Percentiles rank a stretch among this genome's conserved stretches.
These are phyloP conservation scores for Apoderus coryli DNA, from an alignment of 2,888 invertebrate genomes.

Conservation along the genomic window DNA sequence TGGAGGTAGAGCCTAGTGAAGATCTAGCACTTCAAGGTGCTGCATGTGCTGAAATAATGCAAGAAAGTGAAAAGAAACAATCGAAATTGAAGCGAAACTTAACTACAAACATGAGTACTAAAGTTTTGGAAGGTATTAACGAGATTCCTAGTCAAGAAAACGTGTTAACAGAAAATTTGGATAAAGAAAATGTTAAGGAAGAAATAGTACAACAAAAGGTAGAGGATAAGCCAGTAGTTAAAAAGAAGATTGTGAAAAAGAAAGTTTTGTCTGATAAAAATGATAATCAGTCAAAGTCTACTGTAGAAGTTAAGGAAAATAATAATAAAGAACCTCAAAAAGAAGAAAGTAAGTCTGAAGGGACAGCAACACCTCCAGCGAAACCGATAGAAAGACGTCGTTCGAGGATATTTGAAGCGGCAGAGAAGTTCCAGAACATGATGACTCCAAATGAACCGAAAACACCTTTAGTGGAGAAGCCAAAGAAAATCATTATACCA, in stretches of 20 bases:
- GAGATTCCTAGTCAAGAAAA: constrained; percentile 29
- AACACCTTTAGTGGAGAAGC: constrained; percentile 36
- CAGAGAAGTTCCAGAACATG: constrained; percentile 52
- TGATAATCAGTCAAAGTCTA: constrained; percentile 21
- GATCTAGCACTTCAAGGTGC: constrained; percentile 30
- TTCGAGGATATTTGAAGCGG: constrained; percentile 54
- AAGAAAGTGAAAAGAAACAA: constrained; percentile 24
- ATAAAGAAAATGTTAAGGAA: constrained; percentile 24
- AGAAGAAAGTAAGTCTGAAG: constrained; percentile 12
- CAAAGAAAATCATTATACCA: constrained; percentile 42
- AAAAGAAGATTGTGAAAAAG: constrained; percentile 28
- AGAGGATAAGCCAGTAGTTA: constrained; percentile 23
- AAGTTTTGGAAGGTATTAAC: constrained; percentile 21
- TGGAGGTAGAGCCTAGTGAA: constrained; percentile 25
- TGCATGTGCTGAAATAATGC: constrained; percentile 29
- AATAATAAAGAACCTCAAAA: constrained; percentile 13
- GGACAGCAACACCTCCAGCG: constrained; percentile 20
- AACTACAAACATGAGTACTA: constrained; percentile 15
- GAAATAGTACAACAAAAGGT: constrained; percentile 19
- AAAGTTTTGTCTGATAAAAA: constrained; percentile 30
- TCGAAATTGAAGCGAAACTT: constrained; percentile 26
- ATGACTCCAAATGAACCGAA: constrained; percentile 28
- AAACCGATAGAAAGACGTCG: constrained; percentile 44
- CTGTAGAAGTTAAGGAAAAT: background rate
- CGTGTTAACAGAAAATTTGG: constrained; percentile 17